Base-by-base conservation (phyloP, 2,797 vertebrate species). In the Pogoniulus pusillus region DNA sequence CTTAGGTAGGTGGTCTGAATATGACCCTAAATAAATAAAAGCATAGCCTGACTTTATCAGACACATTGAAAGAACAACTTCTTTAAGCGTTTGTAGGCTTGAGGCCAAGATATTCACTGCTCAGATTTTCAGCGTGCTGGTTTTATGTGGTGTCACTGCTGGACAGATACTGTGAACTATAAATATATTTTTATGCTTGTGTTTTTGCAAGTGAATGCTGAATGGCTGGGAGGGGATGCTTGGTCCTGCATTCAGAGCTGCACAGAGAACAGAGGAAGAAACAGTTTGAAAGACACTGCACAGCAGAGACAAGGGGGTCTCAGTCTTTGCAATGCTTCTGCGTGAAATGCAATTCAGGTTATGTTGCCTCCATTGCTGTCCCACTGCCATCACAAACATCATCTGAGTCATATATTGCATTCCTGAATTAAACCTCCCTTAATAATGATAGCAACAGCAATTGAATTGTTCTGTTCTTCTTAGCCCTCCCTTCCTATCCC, bases 71-170 rank as follows among this genome's bases (percentile, higher is more conserved):
- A 89, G 92, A 96, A 82, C 70, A 83, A 94, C 90, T 93, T 84
- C 79, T 85, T 78, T 76, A 85, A 78, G 81, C 58, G 1, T 69
- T 90, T 89, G 55, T 91, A 82, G 90, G 80, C 93, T 73, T 8
- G 43, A 78, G 72, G 91, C 93, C 93, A 96, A 93, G 82, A 65
- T 87, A 82, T 63, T 69, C 82, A 45, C 77, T 81, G 43, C 51
- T 74, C 75, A 45, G 71, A 90, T 89, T 95, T 94, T 89, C 85
- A 82, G 64, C 39, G 12, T 85, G 87, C 70, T 94, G 72, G 66
- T 74, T 96, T 96, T 95, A 94, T 93, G 90, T 96, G 91, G 89
- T 96, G 93, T 96, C 93, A 49, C 54, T 93, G 89, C 91, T 95
- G 93, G 93, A 89, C 49, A 93, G 93, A 93, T 94, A 93, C 65